phyloP scores from a whole-genome alignment of 1,140 invertebrate genomes.

The Magallana ariakensis region DNA sequence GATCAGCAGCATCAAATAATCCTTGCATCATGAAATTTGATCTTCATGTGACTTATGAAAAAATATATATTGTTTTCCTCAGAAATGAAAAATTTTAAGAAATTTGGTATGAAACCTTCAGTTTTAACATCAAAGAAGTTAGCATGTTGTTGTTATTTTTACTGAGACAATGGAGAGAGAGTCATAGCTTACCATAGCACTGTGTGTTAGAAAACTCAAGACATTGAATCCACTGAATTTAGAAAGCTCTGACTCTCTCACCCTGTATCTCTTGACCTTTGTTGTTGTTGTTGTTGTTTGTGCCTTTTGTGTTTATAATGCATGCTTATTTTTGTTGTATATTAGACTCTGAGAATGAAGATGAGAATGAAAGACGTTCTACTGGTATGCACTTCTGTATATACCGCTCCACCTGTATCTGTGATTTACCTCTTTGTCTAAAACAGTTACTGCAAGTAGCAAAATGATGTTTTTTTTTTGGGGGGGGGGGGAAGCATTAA shows the following conservation, averaged over 20 bases:
- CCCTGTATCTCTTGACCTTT: background rate
- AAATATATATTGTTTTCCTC: background rate
- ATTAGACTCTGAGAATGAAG: slow-evolving; percentile 64
- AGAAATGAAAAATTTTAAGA: slow-evolving; percentile 19
- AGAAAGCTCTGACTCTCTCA: background rate
- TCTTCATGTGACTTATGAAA: no score
- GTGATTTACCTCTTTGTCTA: background rate
- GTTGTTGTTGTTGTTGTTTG: slow-evolving; percentile 29
- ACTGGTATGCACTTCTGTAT: slow-evolving; percentile 60
- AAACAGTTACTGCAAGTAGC: no score
- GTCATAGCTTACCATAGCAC: no score
- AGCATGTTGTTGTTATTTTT: slow-evolving; percentile 10
- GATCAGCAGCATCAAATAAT: no score
- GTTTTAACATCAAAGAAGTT: background rate
- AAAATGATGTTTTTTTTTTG: no score
- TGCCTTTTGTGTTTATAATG: slow-evolving; percentile 33
- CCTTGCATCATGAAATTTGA: no score
- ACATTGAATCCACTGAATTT: no score
- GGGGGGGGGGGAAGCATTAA: no score
- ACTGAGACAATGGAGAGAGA: background rate
- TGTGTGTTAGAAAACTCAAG: no score
- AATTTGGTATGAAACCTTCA: slow-evolving; percentile 4
- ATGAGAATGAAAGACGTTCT: slow-evolving; percentile 63
- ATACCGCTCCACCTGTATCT: background rate
- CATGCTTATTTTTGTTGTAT: slow-evolving; percentile 43